Conservation (phyloP, 2,797 vertebrate species). For the Falco biarmicus region DNA sequence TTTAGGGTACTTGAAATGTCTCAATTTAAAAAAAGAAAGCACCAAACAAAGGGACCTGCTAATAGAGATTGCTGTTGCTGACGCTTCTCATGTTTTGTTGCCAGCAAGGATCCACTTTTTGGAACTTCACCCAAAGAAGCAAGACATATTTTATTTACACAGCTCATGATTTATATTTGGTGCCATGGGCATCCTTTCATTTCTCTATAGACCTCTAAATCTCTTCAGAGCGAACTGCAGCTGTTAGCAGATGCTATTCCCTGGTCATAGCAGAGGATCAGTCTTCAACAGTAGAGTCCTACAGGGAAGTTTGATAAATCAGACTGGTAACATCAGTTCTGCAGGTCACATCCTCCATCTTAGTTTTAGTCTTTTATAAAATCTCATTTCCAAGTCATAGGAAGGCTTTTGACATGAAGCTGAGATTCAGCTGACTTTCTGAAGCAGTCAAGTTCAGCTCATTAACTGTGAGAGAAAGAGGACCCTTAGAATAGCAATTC, state of each 20-base stretch:
- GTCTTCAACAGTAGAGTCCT: not conserved
- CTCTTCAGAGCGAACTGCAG: not conserved
- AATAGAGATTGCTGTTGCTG: not conserved
- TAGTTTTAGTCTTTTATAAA: not conserved
- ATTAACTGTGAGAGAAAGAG: not conserved
- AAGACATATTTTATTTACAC: slow-evolving; percentile 27
- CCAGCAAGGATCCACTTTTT: slow-evolving; percentile 1
- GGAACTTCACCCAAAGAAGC: not conserved
- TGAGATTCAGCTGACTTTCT: not conserved
- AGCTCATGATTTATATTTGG: slow-evolving; percentile 4
- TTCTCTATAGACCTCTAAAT: slow-evolving; percentile 10
- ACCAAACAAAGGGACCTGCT: not conserved
- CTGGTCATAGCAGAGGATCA: not conserved
- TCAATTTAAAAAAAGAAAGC: slow-evolving; percentile 31
- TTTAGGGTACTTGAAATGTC: not conserved
- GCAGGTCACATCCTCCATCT: not conserved
- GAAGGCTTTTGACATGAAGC: not conserved
- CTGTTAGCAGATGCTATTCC: slow-evolving; percentile 4
- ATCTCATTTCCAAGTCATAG: not conserved
- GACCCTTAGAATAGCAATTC: not conserved
- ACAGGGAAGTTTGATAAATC: slow-evolving; percentile 10
- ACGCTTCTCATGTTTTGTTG: not conserved
- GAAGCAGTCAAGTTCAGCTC: not conserved
- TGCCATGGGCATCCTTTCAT: not conserved
- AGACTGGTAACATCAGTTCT: not conserved